Evolutionary conservation across 2,113 vertebrate genomes (phyloP), one percentile per base, ranked within the genome.

Genomic region (Anolis sagrei): DNA sequence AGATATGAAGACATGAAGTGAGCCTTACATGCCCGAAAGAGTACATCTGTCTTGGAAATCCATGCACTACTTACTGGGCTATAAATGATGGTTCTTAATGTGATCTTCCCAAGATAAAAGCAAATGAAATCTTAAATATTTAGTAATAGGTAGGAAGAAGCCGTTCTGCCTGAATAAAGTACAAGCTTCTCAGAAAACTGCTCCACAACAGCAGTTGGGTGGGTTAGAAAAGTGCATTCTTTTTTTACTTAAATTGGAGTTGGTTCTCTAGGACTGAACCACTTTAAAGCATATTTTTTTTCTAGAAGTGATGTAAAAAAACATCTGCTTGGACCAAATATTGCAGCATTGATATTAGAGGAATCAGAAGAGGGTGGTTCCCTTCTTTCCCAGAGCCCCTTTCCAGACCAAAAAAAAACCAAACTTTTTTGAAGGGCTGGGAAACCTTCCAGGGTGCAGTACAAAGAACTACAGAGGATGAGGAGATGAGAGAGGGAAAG

Each of bases 71-170:
- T 68, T n/a, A 73, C 2, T 11, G 18, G 73, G 6, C 23, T 19
- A 11, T 13, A 54, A 54, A 72, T 7, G 4, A 74, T 27, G 32
- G 29, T 85, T 72, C 25, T 79, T 69, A 78, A 69, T 9, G 18
- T 79, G 64, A 69, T 27, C 36, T 34, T n/a, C 70, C 34, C 14
- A 23, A 84, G n/a, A 62, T 69, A 54, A 77, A 84, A 68, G 73
- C n/a, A 68, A 76, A 32, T 64, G 34, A 68, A 66, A 25, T 48
- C 11, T n/a, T n/a, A 74, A 29, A 23, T 54, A n/a, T 74, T 68
- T 83, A 61, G 34, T 6, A 62, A 58, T 18, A 16, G 27, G 8
- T 7, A n/a, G 19, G 21, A 36, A 61, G 5, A 83, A 6, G 6
- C n/a, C 23, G 48, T 82, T 23, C 49, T 32, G 34, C 10, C 11